These are phyloP conservation scores for Limanda limanda DNA, from an alignment of 2,113 vertebrate species.

Conservation along the genomic window DNA sequence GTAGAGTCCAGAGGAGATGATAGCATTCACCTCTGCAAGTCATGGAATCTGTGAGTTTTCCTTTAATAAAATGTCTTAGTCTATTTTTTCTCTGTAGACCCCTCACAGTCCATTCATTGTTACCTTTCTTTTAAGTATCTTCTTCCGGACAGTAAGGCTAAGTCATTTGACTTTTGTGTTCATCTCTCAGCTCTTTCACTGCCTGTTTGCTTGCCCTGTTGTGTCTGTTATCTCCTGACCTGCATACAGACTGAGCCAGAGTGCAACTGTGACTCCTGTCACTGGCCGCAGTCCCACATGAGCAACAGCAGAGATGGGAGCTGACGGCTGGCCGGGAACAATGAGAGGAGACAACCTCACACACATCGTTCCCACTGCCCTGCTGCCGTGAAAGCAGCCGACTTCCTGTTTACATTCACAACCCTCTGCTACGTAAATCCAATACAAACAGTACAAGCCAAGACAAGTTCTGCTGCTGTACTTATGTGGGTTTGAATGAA, in stretches of 20 bases:
- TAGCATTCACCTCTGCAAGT: neutral
- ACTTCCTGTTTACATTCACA: slow-evolving; percentile 59
- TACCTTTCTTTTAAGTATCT: slow-evolving; percentile 11
- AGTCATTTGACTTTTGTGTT: slow-evolving; percentile 18
- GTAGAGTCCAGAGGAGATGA: neutral
- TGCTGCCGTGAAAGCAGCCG: slow-evolving; percentile 25
- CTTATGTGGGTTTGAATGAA: neutral
- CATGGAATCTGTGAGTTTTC: neutral
- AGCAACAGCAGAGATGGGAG: slow-evolving; percentile 30
- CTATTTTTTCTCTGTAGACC: neutral
- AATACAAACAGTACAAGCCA: neutral
- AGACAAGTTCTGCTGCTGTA: slow-evolving; percentile 14
- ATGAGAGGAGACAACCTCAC: slow-evolving; percentile 32
- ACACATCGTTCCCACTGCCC: slow-evolving; percentile 21
- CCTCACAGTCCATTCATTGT: neutral
- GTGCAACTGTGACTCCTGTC: slow-evolving; percentile 16
- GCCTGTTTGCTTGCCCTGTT: slow-evolving; percentile 16
- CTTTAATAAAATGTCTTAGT: neutral
- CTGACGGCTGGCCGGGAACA: slow-evolving; percentile 32
- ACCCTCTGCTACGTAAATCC: slow-evolving; percentile 6
- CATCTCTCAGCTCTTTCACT: neutral
- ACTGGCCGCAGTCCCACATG: slow-evolving; percentile 45
- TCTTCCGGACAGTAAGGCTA: neutral
- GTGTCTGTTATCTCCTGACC: slow-evolving; percentile 46
- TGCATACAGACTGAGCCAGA: slow-evolving; percentile 29